These are phyloP conservation scores for Indri indri DNA, from an alignment of 2,113 vertebrate species.

Conservation along the genomic window DNA sequence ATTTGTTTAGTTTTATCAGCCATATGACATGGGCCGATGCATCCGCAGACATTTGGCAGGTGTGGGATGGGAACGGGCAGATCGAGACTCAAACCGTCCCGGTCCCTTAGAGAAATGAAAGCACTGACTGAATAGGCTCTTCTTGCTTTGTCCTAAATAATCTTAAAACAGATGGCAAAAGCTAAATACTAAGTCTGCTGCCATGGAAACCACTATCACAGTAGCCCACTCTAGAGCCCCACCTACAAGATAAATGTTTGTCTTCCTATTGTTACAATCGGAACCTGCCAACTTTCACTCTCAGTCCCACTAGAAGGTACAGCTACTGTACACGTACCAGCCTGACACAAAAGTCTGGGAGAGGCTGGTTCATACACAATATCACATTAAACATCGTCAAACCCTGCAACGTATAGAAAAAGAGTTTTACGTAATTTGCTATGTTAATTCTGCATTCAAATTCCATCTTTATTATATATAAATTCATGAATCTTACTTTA, in stretches of 20 bases:
- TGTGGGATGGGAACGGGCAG: neutral
- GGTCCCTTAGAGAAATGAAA: constrained; percentile 10
- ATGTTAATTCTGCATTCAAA: neutral
- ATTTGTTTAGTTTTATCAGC: neutral
- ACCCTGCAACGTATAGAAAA: neutral
- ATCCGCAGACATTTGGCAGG: neutral
- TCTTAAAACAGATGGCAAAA: constrained; percentile 64
- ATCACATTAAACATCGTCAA: neutral
- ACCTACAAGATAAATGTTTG: constrained; percentile 39
- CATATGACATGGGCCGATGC: neutral
- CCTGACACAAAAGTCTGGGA: neutral
- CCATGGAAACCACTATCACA: constrained; percentile 57
- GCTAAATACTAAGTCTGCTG: constrained; percentile 46
- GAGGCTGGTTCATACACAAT: neutral
- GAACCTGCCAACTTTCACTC: neutral
- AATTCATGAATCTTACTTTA: constrained; percentile 87
- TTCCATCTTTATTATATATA: neutral
- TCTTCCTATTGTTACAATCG: neutral
- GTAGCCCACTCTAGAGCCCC: neutral
- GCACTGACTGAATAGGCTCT: neutral
- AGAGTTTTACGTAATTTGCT: neutral
- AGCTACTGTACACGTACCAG: neutral
- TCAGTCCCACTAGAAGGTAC: neutral
- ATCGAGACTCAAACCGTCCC: neutral
- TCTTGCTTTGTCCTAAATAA: constrained; percentile 51